Percentiles rank a stretch among this genome's conserved stretches.
Evolutionary conservation across 2,113 vertebrate genomes (phyloP).

Genomic region (Sturnira hondurensis): DNA sequence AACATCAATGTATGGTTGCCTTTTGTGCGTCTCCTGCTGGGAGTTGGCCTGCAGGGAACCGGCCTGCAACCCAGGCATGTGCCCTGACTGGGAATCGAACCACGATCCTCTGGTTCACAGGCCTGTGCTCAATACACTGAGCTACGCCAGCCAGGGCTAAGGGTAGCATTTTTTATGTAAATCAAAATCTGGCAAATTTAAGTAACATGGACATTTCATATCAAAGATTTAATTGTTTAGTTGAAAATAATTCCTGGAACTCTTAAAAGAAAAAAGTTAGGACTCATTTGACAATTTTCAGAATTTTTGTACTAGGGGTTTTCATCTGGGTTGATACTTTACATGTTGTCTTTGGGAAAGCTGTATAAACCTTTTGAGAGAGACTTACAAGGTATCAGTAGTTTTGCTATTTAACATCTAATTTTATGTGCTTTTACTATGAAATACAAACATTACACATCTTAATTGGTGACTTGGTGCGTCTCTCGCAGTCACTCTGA

Average conservation of each 20-base stretch:
- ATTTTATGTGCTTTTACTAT: background rate
- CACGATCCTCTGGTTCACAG: too few relatives aligned
- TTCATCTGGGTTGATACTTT: background rate
- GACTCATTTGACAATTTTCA: background rate
- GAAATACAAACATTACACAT: background rate
- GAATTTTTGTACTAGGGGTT: background rate
- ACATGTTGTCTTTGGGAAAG: constrained; percentile 16
- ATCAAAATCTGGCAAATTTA: background rate
- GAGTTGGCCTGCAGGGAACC: too few relatives aligned
- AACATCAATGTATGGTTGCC: too few relatives aligned
- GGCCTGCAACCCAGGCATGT: too few relatives aligned
- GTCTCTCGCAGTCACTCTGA: constrained; percentile 80
- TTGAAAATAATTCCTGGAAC: background rate
- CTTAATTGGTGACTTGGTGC: constrained; percentile 28
- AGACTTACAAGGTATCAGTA: background rate
- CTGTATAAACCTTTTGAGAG: background rate
- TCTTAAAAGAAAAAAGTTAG: background rate
- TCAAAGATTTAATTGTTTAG: background rate
- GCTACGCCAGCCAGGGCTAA: too few relatives aligned
- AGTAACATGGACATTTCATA: background rate
- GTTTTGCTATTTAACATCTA: background rate
- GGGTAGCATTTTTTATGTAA: background rate
- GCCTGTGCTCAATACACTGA: too few relatives aligned
- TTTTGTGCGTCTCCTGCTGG: too few relatives aligned
- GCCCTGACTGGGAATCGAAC: too few relatives aligned